Percentiles rank a stretch among this genome's conserved stretches.
Evolutionary conservation across 2,888 invertebrate genomes (phyloP).

Genomic region (Tetrapedia diversipes): DNA sequence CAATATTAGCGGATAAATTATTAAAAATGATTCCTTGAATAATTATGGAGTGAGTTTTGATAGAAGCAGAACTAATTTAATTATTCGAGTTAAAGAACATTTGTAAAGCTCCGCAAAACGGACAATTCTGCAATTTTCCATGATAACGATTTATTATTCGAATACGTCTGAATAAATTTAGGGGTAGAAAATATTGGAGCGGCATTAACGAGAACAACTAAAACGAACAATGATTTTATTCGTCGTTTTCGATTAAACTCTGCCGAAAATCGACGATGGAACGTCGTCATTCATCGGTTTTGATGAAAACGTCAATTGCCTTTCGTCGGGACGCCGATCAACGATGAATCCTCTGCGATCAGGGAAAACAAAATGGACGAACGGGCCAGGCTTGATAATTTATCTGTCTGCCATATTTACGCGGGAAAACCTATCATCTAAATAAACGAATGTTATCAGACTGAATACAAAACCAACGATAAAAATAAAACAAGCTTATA

Average conservation of each 20-base stretch:
- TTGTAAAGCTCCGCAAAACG: too few species aligned
- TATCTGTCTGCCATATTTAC: constrained; percentile 44
- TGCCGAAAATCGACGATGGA: constrained; percentile 2
- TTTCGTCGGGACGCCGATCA: constrained; percentile 27
- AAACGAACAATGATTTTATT: constrained; percentile 18
- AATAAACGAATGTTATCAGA: constrained; percentile 56
- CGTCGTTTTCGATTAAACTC: background rate
- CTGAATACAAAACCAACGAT: too few species aligned
- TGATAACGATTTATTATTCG: too few species aligned
- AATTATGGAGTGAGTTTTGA: background rate
- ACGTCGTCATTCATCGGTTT: constrained; percentile 25
- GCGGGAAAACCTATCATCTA: constrained; percentile 50
- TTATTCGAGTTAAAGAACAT: background rate
- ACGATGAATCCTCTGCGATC: constrained; percentile 33
- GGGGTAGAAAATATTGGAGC: too few species aligned
- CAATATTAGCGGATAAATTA: background rate
- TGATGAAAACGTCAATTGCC: constrained; percentile 59
- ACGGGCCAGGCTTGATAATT: constrained; percentile 49
- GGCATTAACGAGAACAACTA: constrained; percentile 26
- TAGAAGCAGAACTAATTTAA: background rate
- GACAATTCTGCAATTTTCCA: too few species aligned
- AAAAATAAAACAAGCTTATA: background rate
- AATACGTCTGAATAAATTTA: too few species aligned
- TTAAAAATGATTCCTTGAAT: background rate
- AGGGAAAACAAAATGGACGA: constrained; percentile 41